Conservation (phyloP, 2,888 invertebrate genomes). For the Zele albiditarsus region DNA sequence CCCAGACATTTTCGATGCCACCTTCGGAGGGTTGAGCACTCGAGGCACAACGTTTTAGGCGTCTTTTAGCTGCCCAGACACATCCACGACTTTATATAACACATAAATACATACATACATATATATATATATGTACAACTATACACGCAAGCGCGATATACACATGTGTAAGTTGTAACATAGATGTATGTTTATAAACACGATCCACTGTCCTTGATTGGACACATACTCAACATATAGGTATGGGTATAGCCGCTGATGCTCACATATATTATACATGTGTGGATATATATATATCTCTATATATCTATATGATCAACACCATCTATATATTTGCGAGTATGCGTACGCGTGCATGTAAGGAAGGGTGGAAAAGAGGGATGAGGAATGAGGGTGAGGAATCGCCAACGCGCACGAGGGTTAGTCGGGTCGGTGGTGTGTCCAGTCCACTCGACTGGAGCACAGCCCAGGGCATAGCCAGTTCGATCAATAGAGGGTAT, state of each 20-base stretch:
- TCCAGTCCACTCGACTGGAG: conserved; percentile 70
- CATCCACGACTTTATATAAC: conserved; percentile 10
- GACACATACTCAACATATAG: conserved; percentile 15
- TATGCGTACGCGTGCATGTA: conserved; percentile 20
- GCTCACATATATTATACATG: conserved; percentile 25
- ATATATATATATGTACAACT: not conserved
- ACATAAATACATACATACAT: not conserved
- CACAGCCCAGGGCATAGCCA: conserved; percentile 64
- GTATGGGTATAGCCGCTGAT: conserved; percentile 37
- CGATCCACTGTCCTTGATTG: conserved; percentile 34
- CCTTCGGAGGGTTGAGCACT: conserved; percentile 57
- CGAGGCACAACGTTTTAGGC: conserved; percentile 54
- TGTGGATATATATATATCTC: not conserved
- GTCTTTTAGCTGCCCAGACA: conserved; percentile 64
- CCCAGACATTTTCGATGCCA: conserved; percentile 39
- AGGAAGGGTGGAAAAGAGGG: conserved; percentile 43
- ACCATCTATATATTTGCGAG: conserved; percentile 5
- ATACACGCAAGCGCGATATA: conserved; percentile 2
- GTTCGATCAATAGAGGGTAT: conserved; percentile 73
- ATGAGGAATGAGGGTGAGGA: conserved; percentile 53
- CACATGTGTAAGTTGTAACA: not conserved
- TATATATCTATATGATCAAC: conserved; percentile 21
- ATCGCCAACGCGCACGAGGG: conserved; percentile 57
- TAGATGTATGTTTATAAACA: conserved; percentile 31
- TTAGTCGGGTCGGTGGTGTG: conserved; percentile 63